Evolutionary conservation across 92 coral and sea anemone species (phyloP).

Genomic region (Phenganax stokvisi): DNA sequence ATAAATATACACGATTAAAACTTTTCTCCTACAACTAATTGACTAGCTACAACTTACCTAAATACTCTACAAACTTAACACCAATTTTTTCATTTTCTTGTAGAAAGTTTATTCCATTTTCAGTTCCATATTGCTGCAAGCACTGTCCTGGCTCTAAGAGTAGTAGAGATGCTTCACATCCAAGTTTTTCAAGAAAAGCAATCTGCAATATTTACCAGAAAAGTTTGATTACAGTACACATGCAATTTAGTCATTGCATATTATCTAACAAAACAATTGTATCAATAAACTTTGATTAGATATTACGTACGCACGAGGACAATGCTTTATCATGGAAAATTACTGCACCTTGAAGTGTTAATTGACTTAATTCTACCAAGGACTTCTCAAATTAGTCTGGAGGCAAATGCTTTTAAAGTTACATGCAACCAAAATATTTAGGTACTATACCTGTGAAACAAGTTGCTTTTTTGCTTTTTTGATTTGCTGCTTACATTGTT

Average conservation of each 20-base stretch:
- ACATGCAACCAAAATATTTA: no score
- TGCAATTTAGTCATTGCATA: no score
- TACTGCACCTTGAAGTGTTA: no score
- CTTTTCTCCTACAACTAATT: not conserved
- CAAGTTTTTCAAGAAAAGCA: constrained; percentile 2
- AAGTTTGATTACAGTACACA: no score
- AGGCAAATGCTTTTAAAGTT: no score
- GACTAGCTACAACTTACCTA: not conserved
- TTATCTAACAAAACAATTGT: no score
- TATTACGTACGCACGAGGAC: no score
- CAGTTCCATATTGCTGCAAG: constrained; percentile 17
- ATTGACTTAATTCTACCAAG: no score
- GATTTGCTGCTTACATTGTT: constrained; percentile 3
- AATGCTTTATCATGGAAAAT: no score
- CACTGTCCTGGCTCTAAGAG: not conserved
- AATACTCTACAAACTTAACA: constrained; percentile 1
- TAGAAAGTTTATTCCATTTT: not conserved
- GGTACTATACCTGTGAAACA: constrained; percentile 1
- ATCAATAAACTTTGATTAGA: no score
- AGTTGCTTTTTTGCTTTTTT: not conserved
- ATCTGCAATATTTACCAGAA: constrained; percentile 2
- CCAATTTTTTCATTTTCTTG: not conserved
- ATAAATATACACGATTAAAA: not conserved
- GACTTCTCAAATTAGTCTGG: no score
- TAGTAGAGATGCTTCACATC: constrained; percentile 14